A percentile compares a stretch with the other conserved stretches of the same genome.
These are phyloP conservation scores for Orussus abietinus DNA, from an alignment of 1,140 invertebrate genomes.

Conservation along the genomic window DNA sequence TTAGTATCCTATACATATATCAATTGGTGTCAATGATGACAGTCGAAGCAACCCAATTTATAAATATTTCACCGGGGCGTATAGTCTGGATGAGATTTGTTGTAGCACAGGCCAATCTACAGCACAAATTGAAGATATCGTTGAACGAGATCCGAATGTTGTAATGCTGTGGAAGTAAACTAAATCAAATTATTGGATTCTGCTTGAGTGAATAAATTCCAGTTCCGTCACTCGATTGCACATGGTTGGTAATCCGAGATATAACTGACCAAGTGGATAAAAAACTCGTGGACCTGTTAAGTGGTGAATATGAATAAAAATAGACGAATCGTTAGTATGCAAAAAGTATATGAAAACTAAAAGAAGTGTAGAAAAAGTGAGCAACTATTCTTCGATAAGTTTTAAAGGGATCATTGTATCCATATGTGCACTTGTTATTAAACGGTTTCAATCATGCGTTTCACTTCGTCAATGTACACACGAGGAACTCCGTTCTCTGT, in stretches of 20 bases:
- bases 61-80: slow-evolving; percentile 74
- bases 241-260: too few relatives aligned
- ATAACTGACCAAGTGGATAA: too few relatives aligned
- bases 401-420: slow-evolving; percentile 2
- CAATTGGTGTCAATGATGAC: slow-evolving; percentile 37
- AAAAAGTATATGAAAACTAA: slow-evolving; percentile 6
- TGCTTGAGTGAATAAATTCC: too few relatives aligned
- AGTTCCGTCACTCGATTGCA: too few relatives aligned
- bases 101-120: slow-evolving; percentile 77
- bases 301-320: too few relatives aligned
- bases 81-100: slow-evolving; percentile 86
- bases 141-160: slow-evolving; percentile 82
- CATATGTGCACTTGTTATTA: slow-evolving; percentile 19
- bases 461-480: slow-evolving; percentile 46
- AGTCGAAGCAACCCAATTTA: slow-evolving; percentile 40
- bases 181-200: too few relatives aligned
- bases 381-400: too few relatives aligned
- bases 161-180: slow-evolving; percentile 82
- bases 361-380: slow-evolving; percentile 3
- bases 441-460: slow-evolving; percentile 39
- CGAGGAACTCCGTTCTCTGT: slow-evolving; percentile 44
- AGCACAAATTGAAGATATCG: slow-evolving; percentile 77
- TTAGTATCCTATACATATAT: slow-evolving; percentile 53
- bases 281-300: too few relatives aligned
- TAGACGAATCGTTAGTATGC: slow-evolving; percentile 3